phyloP scores from a whole-genome alignment of 2,113 vertebrate genomes.

The Aplodontia rufa region DNA sequence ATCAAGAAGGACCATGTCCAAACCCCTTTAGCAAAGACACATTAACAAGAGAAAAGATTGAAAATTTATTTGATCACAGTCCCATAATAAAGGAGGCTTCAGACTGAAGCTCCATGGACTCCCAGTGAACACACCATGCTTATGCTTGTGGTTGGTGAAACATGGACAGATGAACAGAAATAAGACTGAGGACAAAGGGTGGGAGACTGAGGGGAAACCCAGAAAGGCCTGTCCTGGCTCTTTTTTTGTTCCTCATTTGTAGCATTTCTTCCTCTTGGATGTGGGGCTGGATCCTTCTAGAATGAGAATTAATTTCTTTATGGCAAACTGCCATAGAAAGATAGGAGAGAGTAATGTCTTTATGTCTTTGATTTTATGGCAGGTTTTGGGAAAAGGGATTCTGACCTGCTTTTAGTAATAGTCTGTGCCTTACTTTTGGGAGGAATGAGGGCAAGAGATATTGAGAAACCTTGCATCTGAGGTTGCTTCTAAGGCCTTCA shows the following conservation, averaged over 20 bases:
- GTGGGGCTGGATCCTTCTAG: not conserved
- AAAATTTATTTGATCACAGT: not conserved
- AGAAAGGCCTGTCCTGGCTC: not conserved
- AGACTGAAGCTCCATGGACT: not conserved
- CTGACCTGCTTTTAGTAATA: not conserved
- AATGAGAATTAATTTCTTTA: not conserved
- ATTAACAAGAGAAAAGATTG: not conserved
- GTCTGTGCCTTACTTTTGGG: not conserved
- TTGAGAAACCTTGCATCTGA: not conserved
- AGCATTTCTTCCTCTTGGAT: not conserved
- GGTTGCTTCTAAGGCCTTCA: not conserved
- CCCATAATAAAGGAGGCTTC: not conserved
- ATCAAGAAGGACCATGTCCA: not conserved
- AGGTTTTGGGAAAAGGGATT: not conserved
- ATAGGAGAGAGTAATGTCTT: not conserved
- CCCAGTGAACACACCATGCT: too few relatives aligned
- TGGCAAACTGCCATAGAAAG: not conserved
- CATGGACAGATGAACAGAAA: not conserved
- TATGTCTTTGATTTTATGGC: not conserved
- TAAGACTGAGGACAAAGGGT: too few relatives aligned
- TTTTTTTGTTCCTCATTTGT: too few relatives aligned
- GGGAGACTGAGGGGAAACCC: not conserved
- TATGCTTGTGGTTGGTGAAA: not conserved
- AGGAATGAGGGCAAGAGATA: not conserved
- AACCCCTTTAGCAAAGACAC: not conserved